A percentile compares a stretch with the other conserved stretches of the same genome.
Evolutionary conservation across 1,140 invertebrate species (phyloP).

Genomic region (Popillia japonica): DNA sequence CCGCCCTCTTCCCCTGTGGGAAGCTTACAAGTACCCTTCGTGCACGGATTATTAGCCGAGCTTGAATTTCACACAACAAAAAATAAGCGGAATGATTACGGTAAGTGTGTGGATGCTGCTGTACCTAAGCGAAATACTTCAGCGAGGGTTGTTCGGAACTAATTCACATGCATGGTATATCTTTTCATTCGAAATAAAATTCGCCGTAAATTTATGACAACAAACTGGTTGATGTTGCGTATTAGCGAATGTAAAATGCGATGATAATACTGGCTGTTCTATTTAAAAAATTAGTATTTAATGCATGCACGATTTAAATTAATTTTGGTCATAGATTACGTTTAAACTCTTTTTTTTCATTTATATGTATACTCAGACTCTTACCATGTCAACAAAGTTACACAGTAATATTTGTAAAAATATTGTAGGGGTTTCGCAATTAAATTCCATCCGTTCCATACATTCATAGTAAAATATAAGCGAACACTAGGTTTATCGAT

Average conservation of each 20-base stretch:
- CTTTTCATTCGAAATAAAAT: slow-evolving; percentile 34
- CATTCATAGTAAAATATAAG: no score
- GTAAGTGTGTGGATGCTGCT: slow-evolving; percentile 41
- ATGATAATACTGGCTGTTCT: no score
- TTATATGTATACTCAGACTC: no score
- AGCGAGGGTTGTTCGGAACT: slow-evolving; percentile 33
- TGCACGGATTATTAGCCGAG: slow-evolving; percentile 54
- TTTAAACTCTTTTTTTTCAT: no score
- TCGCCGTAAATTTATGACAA: slow-evolving; percentile 10
- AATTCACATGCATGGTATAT: slow-evolving; percentile 39
- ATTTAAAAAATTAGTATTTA: no score
- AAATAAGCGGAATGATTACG: slow-evolving; percentile 45
- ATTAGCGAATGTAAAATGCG: not conserved
- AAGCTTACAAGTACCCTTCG: slow-evolving; percentile 53
- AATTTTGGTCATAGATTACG: no score
- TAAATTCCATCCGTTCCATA: no score
- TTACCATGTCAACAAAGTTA: no score
- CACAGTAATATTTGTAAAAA: no score
- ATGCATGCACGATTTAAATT: no score
- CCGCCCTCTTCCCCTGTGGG: slow-evolving; percentile 54
- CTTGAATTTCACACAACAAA: slow-evolving; percentile 53
- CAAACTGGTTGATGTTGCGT: not conserved
- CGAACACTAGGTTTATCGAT: no score
- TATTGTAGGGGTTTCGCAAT: no score
- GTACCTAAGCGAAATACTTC: slow-evolving; percentile 40